Evolutionary conservation across 64 coral and sea anemone species (phyloP).

Genomic region (Cladopsammia gracilis): DNA sequence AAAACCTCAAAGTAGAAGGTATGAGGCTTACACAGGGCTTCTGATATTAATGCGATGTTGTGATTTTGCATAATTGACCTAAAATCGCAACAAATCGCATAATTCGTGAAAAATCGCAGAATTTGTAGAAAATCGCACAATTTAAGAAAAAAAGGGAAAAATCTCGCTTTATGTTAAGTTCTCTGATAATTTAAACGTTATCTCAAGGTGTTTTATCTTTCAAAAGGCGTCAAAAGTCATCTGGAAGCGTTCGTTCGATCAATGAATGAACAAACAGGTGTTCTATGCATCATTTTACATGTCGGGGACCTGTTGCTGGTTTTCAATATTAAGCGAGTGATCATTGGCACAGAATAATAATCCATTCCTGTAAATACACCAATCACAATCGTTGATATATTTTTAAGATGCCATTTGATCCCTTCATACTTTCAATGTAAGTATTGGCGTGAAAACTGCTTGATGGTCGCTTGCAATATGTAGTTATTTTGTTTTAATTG

Average conservation of each 20-base stretch:
- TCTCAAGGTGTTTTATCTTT: too few species aligned
- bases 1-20: conserved; percentile 88
- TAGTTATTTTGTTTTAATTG: neutral
- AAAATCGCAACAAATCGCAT: neutral
- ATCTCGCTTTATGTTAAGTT: neutral
- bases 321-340: neutral
- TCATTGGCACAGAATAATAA: too few species aligned
- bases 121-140: neutral
- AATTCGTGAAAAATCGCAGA: too few species aligned
- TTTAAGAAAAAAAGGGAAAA: neutral
- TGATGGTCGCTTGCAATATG: neutral
- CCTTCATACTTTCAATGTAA: too few species aligned
- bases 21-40: too few species aligned
- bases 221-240: too few species aligned
- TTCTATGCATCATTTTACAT: neutral
- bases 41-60: neutral
- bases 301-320: neutral
- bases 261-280: too few species aligned
- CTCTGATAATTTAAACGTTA: neutral
- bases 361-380: neutral
- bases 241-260: too few species aligned
- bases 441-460: too few species aligned
- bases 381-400: neutral
- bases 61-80: neutral
- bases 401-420: neutral